Evolutionary conservation across 2,797 vertebrate genomes (phyloP).

Genomic region (Tinamus major): DNA sequence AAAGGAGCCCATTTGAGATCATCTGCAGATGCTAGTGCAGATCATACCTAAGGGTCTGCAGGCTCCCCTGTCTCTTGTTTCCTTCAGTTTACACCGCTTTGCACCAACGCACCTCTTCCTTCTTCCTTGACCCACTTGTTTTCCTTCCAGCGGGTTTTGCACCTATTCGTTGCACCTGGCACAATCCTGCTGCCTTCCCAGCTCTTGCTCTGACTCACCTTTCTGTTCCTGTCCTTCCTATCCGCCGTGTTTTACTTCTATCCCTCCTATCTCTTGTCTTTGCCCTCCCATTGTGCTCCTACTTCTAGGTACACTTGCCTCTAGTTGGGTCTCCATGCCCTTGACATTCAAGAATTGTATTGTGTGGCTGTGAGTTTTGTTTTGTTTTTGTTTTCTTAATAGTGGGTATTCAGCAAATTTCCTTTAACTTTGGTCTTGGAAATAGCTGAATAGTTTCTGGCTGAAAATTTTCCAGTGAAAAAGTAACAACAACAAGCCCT

Average conservation of each 20-base stretch:
- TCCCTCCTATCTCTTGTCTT: not conserved
- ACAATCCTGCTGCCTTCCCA: not conserved
- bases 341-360: not conserved
- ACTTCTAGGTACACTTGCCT: not conserved
- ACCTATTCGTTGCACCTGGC: not conserved
- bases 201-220: not conserved
- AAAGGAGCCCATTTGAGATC: not conserved
- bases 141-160: not conserved
- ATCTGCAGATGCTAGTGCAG: not conserved
- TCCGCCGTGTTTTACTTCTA: not conserved
- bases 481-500: too few relatives aligned
- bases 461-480: not conserved
- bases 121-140: not conserved
- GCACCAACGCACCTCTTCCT: fast-evolving
- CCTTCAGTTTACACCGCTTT: not conserved
- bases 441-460: not conserved
- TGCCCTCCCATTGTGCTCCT: not conserved
- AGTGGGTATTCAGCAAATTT: not conserved
- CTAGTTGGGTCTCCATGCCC: not conserved
- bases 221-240: not conserved
- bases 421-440: not conserved
- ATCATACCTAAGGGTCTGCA: not conserved
- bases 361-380: not conserved
- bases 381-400: not conserved
- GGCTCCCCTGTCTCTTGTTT: too few relatives aligned